These are phyloP conservation scores for Mobula hypostoma DNA, from an alignment of 2,113 vertebrate genomes.

Conservation along the genomic window DNA sequence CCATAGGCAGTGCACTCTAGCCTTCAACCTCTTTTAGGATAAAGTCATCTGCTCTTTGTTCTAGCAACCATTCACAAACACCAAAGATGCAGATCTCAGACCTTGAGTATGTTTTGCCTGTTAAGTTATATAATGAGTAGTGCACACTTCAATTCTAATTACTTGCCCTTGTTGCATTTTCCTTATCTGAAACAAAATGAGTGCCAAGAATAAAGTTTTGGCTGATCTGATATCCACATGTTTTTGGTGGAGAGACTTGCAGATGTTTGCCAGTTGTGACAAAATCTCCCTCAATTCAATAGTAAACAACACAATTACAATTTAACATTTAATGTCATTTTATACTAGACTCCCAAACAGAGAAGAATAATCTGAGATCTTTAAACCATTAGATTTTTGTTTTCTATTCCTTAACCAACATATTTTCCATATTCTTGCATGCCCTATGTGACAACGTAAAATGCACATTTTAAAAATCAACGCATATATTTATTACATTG, in stretches of 20 bases:
- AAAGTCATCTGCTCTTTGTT: not conserved
- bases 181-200: not conserved
- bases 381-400: not conserved
- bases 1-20: too few species aligned
- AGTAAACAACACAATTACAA: not conserved
- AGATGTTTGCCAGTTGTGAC: not conserved
- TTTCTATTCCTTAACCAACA: not conserved
- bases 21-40: not conserved
- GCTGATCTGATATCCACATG: not conserved
- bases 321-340: too few species aligned
- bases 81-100: not conserved
- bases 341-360: not conserved
- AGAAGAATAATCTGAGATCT: not conserved
- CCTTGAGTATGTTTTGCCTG: not conserved
- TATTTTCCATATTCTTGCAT: not conserved
- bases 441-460: not conserved
- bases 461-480: not conserved
- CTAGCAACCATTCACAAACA: not conserved
- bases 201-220: not conserved
- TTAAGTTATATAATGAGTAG: not conserved
- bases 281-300: not conserved
- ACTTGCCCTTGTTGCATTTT: not conserved
- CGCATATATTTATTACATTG: not conserved
- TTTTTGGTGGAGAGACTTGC: not conserved
- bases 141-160: not conserved